Conservation (phyloP, 2,888 invertebrate genomes). For the Periphyllus acericola region DNA sequence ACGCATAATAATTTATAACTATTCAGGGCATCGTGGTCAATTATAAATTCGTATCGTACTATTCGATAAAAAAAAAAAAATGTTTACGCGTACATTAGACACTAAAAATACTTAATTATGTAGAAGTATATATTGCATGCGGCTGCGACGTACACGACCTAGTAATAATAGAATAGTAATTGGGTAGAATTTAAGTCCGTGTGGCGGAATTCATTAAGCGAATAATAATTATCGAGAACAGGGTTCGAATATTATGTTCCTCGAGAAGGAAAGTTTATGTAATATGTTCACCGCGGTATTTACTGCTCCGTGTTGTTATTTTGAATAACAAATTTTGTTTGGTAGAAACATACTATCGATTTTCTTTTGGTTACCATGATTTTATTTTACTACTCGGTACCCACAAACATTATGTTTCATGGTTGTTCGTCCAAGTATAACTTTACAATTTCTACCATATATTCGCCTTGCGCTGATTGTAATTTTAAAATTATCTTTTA, state of each 20-base stretch:
- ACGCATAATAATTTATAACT: not conserved
- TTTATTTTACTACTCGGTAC: too few species aligned
- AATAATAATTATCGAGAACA: not conserved
- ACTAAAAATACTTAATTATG: not conserved
- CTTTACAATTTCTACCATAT: too few species aligned
- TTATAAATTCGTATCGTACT: not conserved
- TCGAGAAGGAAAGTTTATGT: not conserved
- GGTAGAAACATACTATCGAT: not conserved
- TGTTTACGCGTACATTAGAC: not conserved
- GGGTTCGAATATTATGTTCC: not conserved
- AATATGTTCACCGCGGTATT: not conserved
- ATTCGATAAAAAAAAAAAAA: conserved; percentile 18
- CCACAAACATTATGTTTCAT: too few species aligned
- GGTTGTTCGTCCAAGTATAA: too few species aligned
- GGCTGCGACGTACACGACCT: not conserved
- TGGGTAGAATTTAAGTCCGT: conserved; percentile 18
- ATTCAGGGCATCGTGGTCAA: not conserved
- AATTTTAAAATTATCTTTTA: too few species aligned
- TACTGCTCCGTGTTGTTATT: not conserved
- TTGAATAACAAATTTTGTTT: not conserved
- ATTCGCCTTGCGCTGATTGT: too few species aligned
- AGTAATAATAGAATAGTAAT: conserved; percentile 36
- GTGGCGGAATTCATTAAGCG: conserved; percentile 31
- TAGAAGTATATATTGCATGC: not conserved
- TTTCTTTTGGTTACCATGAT: not conserved